phyloP scores from a whole-genome alignment of 2,888 invertebrate genomes.

The Acleris emargana region DNA sequence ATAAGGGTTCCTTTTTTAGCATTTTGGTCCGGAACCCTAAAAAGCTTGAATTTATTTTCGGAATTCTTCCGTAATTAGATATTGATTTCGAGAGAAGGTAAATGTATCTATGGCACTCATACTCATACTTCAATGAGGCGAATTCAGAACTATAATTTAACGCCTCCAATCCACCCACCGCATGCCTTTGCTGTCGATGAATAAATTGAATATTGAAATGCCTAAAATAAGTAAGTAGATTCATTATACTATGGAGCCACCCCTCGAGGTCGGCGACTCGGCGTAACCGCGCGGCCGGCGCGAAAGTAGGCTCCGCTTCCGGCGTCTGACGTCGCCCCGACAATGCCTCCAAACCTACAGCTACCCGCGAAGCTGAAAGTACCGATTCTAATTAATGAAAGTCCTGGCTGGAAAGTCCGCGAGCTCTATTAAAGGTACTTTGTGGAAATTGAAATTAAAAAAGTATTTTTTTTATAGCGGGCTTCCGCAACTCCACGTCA shows the following conservation, averaged over 20 bases:
- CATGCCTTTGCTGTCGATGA: conserved; percentile 1
- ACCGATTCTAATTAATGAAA: conserved; percentile 18
- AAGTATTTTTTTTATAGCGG: too few relatives aligned
- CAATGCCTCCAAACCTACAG: conserved; percentile 21
- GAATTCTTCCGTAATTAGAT: too few relatives aligned
- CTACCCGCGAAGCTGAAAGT: conserved; percentile 11
- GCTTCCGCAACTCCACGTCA: too few relatives aligned
- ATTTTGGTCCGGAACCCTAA: too few relatives aligned
- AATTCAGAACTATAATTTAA: too few relatives aligned
- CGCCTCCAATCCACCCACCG: not conserved
- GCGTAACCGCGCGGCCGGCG: conserved; percentile 61
- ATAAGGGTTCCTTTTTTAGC: too few relatives aligned
- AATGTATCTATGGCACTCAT: too few relatives aligned
- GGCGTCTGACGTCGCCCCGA: conserved; percentile 42
- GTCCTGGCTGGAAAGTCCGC: not conserved
- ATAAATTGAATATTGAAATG: conserved; percentile 17
- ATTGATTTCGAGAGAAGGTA: too few relatives aligned
- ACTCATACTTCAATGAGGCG: too few relatives aligned
- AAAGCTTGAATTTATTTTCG: too few relatives aligned
- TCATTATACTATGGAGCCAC: conserved; percentile 5
- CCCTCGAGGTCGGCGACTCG: conserved; percentile 49
- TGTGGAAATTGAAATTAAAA: not conserved
- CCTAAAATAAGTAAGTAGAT: conserved; percentile 9
- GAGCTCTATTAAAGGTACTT: too few relatives aligned
- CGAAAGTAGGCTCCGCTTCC: conserved; percentile 71